Percentiles rank a stretch among this genome's conserved stretches.
phyloP scores from a whole-genome alignment of 1,140 invertebrate genomes.

The Heliconius eleuchia region DNA sequence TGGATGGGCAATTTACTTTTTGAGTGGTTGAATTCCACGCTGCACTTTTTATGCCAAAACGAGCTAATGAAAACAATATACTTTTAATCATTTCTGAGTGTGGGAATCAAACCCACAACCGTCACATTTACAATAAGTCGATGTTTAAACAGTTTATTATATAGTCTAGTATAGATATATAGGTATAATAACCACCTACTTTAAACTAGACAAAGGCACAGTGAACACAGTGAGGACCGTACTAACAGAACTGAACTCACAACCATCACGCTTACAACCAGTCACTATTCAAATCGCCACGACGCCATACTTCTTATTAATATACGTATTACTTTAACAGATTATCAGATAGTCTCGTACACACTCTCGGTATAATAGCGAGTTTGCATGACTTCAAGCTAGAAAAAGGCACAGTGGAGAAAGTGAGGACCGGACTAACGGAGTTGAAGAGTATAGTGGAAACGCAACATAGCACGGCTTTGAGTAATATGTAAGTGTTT shows the following conservation, averaged over 20 bases:
- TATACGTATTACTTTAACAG: conserved; percentile 42
- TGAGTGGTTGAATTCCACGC: too few species aligned
- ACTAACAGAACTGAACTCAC: too few species aligned
- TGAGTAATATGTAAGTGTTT: conserved; percentile 59
- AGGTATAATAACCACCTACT: too few species aligned
- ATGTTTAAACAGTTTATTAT: too few species aligned
- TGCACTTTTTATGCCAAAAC: too few species aligned
- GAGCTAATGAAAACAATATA: too few species aligned
- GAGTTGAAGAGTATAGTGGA: conserved; percentile 54
- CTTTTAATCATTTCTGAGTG: background rate
- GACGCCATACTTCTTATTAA: background rate
- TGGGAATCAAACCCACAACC: background rate
- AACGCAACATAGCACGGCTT: conserved; percentile 49
- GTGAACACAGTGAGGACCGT: too few species aligned
- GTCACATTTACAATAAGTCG: background rate
- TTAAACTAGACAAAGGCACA: too few species aligned
- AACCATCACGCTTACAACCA: background rate
- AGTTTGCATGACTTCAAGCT: conserved; percentile 58
- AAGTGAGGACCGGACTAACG: conserved; percentile 42
- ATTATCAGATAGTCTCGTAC: conserved; percentile 54
- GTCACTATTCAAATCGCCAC: background rate
- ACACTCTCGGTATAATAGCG: conserved; percentile 49
- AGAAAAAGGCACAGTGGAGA: conserved; percentile 44
- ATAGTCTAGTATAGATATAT: too few species aligned
- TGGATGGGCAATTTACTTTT: too few species aligned